These are phyloP conservation scores for Caloenas nicobarica DNA, from an alignment of 2,113 vertebrate genomes.

Conservation along the genomic window DNA sequence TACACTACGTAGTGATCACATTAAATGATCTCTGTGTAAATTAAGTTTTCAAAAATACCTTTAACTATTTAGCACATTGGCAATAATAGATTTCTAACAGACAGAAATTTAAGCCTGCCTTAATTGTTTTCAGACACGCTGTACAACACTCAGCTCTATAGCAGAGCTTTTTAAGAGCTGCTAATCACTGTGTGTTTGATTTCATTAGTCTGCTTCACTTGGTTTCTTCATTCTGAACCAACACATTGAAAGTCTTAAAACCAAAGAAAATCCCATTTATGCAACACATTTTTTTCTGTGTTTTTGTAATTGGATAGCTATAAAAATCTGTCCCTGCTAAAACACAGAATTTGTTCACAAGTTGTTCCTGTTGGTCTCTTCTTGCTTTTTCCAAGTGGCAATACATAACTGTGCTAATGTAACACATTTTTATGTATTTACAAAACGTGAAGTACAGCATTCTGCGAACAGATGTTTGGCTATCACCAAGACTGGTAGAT, in stretches of 20 bases:
- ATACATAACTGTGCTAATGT: no score
- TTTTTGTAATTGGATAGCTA: constrained; percentile 14
- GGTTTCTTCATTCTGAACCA: not conserved
- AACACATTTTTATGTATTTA: no score
- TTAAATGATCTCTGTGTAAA: not conserved
- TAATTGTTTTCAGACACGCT: not conserved
- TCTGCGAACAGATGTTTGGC: constrained; percentile 58
- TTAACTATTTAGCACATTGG: not conserved
- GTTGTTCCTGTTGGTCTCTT: constrained; percentile 41
- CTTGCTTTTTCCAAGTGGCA: constrained; percentile 29
- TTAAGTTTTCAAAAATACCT: not conserved
- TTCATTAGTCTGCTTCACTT: constrained; percentile 31
- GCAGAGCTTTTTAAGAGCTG: constrained; percentile 26
- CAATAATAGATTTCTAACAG: not conserved
- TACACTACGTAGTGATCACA: not conserved
- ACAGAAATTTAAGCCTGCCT: not conserved
- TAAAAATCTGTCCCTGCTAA: constrained; percentile 48
- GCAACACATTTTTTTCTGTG: not conserved
- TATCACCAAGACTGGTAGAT: constrained; percentile 37
- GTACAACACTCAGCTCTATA: not conserved
- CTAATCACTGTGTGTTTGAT: constrained; percentile 42
- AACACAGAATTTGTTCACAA: constrained; percentile 28
- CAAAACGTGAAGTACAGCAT: constrained; percentile 26
- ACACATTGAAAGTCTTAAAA: not conserved
- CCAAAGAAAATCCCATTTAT: constrained; percentile 41